These are phyloP conservation scores for Xenopus petersii DNA, from an alignment of 2,797 vertebrate genomes.

Conservation along the genomic window DNA sequence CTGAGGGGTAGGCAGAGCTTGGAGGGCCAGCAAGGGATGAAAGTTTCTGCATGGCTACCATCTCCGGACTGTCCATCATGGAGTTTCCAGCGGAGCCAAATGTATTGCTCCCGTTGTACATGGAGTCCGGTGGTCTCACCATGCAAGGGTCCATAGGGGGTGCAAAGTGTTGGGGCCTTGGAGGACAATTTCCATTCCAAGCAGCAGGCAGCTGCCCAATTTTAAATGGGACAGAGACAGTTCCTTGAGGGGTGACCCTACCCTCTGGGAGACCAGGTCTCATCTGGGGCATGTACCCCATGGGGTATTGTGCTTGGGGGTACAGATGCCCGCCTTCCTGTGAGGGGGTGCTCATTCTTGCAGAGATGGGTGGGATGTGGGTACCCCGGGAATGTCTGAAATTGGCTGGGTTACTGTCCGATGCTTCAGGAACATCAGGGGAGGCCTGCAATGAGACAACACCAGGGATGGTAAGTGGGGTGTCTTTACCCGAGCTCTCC, in stretches of 20 bases:
- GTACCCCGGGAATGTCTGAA: background rate
- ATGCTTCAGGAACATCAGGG: background rate
- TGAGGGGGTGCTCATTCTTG: constrained; percentile 54
- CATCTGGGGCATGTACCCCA: constrained; percentile 64
- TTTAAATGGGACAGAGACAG: constrained; percentile 57
- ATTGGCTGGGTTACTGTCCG: background rate
- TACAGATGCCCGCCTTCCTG: constrained; percentile 81
- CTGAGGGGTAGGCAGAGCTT: constrained; percentile 69
- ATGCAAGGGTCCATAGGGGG: constrained; percentile 71
- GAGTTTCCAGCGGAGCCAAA: constrained; percentile 75
- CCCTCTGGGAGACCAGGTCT: constrained; percentile 63
- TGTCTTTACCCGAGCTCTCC: too few relatives aligned
- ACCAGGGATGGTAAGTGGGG: too few relatives aligned
- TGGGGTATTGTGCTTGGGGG: constrained; percentile 69
- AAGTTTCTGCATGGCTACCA: constrained; percentile 97
- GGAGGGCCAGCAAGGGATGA: constrained; percentile 85
- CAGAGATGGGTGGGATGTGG: background rate
- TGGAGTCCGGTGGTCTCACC: constrained; percentile 72
- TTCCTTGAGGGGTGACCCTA: background rate
- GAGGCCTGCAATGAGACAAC: constrained; percentile 63
- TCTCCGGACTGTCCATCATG: constrained; percentile 98
- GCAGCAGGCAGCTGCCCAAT: constrained; percentile 57
- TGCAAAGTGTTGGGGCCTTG: constrained; percentile 64
- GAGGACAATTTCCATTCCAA: constrained; percentile 64
- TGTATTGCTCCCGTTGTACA: constrained; percentile 44